Base-by-base conservation (phyloP, 2,888 invertebrate species). In the Trachelus tabidus region DNA sequence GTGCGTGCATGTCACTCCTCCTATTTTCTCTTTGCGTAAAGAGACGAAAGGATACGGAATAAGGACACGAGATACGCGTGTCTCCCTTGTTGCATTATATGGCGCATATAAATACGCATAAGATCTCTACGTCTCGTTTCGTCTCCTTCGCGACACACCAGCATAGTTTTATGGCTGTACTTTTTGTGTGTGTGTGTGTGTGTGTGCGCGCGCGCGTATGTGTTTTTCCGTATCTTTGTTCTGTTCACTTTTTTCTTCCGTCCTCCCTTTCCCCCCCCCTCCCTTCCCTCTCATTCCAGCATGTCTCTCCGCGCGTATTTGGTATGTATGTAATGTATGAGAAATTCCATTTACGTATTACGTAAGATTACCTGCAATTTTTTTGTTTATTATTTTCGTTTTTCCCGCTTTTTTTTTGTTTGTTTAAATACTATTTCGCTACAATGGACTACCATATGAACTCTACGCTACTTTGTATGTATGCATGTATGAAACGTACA, bases 391-490 rank as follows among this genome's bases (percentile, higher is more conserved):
- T 81, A 79, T 83, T 77, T 79, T 83, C 83, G 83, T 68, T 77
- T 79, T 82, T 80, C 79, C 79, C 81, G 77, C 81, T 81, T 80
- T 79, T 83, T 83, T 79, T 81, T 75, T 68, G 75, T 79, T 82
- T 82, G 81, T 86, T 88, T 88, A 86, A 88, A 87, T 79, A 86
- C 90, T 90, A 90, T 90, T 90, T 90, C 90, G 90, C 90, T 90
- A 90, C 89, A 87, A 88, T 90, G 90, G 89, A 89, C 89, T 90
- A 90, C 87, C 86, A 83, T 90, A 90, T 90, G 89, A 90, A 87
- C 85, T 86, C 90, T 90, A 90, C 87, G 82, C 89, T 90, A 90
- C 87, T 90, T 88, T 90, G 90, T 90, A 89, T 89, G 84, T 88
- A 88, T 88, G 87, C 82, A 83, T 86, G 86, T 85, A 87, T 87